Evolutionary conservation across 1,140 invertebrate species (phyloP), one percentile per base, ranked within the genome.

Genomic region (Odontomachus brunneus): DNA sequence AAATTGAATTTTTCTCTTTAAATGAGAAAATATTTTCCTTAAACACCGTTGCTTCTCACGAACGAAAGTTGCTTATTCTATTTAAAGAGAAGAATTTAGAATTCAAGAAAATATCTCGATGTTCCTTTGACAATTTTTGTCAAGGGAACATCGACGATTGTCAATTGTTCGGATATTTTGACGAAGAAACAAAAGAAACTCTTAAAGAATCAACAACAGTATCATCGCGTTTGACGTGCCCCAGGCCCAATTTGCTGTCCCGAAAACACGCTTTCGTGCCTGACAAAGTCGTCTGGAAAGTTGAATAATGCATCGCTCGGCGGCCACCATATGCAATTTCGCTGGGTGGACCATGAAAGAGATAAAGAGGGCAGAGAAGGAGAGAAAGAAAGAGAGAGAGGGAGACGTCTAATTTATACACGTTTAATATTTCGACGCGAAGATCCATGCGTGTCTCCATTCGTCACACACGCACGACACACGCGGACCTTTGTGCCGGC

Each of bases 221-320:
- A 7, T 44, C 38, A 44, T 7, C 38, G 12, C 5, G 9, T 60
- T 73, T 11, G 17, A 19, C 11, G 29, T 65, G 49, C 7, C 22
- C 63, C n/a, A 9, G 1, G 12, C 2, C 19, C 24, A 17, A 76
- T 76, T 66, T 12, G 22, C 11, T 14, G 24, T 65, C 15, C 44
- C 26, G 14, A 75, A 75, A 51, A 65, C 72, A 75, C 24, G 44
- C 72, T 76, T 76, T 65, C 44, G 24, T 74, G 51, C 38, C 9
- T 57, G 5, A 24, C 51, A 62, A 15, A n/a, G 5, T 12, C 12
- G 49, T 0, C 12, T 73, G 71, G 33, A 60, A 74, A 26, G 55
- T 48, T 60, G 71, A 74, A 74, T 74, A 57, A 74, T 74, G 71
- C 51, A 57, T 53, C n/a, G 22, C 38, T 74, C n/a, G 19, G 24